Evolutionary conservation across 1,140 invertebrate species (phyloP).

Genomic region (Drosophila sp.): DNA sequence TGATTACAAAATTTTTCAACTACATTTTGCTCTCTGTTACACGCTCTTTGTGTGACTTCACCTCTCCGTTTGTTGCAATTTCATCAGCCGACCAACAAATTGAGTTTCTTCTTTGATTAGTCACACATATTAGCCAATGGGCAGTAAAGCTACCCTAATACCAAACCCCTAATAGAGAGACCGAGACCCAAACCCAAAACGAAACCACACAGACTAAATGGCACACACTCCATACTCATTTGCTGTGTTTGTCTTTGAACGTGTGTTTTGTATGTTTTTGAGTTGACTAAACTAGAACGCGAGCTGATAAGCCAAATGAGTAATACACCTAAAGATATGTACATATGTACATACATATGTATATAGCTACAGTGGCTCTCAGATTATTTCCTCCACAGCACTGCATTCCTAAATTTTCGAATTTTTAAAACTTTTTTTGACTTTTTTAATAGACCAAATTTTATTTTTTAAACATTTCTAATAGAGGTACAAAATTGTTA

Average conservation of each 20-base stretch:
- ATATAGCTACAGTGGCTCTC: constrained; percentile 10
- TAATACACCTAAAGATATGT: constrained; percentile 31
- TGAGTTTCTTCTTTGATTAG: neutral
- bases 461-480: too few relatives aligned
- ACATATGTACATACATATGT: neutral
- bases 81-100: neutral
- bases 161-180: neutral
- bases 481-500: too few relatives aligned
- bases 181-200: neutral
- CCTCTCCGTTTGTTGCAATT: constrained; percentile 13
- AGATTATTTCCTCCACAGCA: neutral
- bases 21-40: neutral
- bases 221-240: constrained; percentile 33
- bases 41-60: neutral
- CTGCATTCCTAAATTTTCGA: neutral
- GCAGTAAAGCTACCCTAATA: constrained; percentile 1
- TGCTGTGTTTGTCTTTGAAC: constrained; percentile 1
- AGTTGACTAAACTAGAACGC: constrained; percentile 21
- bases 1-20: neutral
- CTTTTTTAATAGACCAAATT: too few relatives aligned
- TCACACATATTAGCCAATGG: neutral
- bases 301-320: constrained; percentile 53
- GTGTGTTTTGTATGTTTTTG: constrained; percentile 5
- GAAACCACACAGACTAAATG: constrained; percentile 58
- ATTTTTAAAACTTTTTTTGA: too few relatives aligned